phyloP scores from a whole-genome alignment of 2,888 invertebrate genomes.

The Drosophila testacea region DNA sequence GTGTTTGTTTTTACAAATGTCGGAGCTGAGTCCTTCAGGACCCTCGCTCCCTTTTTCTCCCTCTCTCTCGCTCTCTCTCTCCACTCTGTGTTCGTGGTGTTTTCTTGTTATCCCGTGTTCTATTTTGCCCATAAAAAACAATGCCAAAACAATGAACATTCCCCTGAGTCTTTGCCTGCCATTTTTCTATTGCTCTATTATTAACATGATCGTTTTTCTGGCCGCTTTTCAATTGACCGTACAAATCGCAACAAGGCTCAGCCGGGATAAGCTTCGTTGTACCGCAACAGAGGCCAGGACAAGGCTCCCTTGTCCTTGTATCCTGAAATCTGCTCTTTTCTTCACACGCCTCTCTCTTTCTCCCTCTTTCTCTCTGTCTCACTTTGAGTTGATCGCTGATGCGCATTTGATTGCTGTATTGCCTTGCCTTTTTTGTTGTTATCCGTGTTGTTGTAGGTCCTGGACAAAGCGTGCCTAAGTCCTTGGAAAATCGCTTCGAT shows the following conservation, averaged over 20 bases:
- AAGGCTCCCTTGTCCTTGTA: conserved; percentile 7
- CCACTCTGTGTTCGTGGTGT: conserved; percentile 26
- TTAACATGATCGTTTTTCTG: conserved; percentile 70
- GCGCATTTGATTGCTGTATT: conserved; percentile 76
- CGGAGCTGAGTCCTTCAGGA: conserved; percentile 25
- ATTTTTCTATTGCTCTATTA: conserved; percentile 30
- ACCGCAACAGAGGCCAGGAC: conserved; percentile 52
- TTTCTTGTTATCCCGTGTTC: conserved; percentile 57
- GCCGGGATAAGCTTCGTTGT: conserved; percentile 79
- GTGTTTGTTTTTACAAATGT: conserved; percentile 64
- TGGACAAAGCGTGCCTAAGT: conserved; percentile 65
- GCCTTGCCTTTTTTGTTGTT: conserved; percentile 10
- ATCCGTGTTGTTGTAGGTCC: conserved; percentile 9
- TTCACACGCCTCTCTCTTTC: conserved; percentile 50
- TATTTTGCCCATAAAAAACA: conserved; percentile 67
- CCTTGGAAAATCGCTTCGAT: conserved; percentile 72
- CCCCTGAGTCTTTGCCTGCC: conserved; percentile 21
- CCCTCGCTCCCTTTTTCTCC: neutral
- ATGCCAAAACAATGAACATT: conserved; percentile 56
- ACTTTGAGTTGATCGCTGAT: conserved; percentile 64
- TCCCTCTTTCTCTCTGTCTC: conserved; percentile 20
- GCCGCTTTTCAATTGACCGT: conserved; percentile 83
- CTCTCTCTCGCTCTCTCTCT: conserved; percentile 1
- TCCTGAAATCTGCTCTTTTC: conserved; percentile 43
- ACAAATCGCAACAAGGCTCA: conserved; percentile 82